These are phyloP conservation scores for Myotis yumanensis DNA, from an alignment of 2,113 vertebrate species.

Conservation along the genomic window DNA sequence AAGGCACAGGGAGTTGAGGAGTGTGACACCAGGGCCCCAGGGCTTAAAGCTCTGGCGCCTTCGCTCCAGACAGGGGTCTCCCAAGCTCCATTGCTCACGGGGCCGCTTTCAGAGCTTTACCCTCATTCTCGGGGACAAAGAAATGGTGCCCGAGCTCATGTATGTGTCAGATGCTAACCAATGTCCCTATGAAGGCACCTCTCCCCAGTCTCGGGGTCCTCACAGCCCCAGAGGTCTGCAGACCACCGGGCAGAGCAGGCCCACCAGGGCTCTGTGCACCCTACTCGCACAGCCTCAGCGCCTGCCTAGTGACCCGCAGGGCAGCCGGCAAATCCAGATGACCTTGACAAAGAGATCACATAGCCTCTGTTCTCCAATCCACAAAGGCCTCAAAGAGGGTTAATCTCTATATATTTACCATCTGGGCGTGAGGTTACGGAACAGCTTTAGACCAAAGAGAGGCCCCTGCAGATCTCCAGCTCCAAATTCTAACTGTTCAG, in stretches of 20 bases:
- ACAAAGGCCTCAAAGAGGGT: neutral
- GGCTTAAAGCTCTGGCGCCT: too few relatives aligned
- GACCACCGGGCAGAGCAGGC: neutral
- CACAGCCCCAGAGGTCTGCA: neutral
- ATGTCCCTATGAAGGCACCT: neutral
- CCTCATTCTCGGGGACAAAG: neutral
- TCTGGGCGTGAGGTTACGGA: constrained; percentile 95
- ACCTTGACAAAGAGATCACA: neutral
- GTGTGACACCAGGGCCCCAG: neutral
- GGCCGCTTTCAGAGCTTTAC: neutral
- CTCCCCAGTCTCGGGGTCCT: accelerated
- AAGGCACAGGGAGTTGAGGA: neutral
- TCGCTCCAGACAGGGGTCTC: neutral
- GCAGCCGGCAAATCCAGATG: too few relatives aligned
- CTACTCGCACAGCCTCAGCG: neutral
- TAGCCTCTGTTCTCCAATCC: neutral
- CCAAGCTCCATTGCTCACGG: neutral
- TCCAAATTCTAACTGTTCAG: constrained; percentile 92
- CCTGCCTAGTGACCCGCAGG: neutral
- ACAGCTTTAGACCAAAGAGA: constrained; percentile 94
- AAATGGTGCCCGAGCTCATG: neutral
- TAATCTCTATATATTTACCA: constrained; percentile 86
- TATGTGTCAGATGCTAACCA: too few relatives aligned
- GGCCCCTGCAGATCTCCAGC: constrained; percentile 96
- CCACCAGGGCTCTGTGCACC: neutral